phyloP scores from a whole-genome alignment of 2,888 invertebrate species.

The Apotomis capreana region DNA sequence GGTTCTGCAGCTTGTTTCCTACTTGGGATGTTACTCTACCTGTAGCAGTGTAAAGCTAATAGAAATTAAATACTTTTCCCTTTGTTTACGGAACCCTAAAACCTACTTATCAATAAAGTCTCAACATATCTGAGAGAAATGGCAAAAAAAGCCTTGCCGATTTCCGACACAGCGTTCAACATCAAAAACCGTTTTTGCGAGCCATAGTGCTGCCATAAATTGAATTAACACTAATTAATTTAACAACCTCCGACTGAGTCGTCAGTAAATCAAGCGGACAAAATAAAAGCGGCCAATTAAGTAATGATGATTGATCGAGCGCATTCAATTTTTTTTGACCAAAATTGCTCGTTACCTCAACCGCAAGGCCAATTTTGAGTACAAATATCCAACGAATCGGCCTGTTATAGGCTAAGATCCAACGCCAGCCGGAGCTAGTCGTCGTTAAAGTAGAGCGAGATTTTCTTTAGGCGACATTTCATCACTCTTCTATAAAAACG shows the following conservation, averaged over 20 bases:
- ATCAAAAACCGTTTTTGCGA: background rate
- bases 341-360: constrained; percentile 30
- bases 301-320: constrained; percentile 45
- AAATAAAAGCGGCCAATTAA: constrained; percentile 44
- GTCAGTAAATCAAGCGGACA: constrained; percentile 19
- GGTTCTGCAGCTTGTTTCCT: too few relatives aligned
- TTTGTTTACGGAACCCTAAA: too few relatives aligned
- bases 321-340: constrained; percentile 36
- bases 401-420: background rate
- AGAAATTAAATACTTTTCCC: too few relatives aligned
- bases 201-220: constrained; percentile 3
- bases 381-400: constrained; percentile 24
- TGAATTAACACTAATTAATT: constrained; percentile 33
- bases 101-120: too few relatives aligned
- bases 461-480: too few relatives aligned
- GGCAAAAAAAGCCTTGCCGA: background rate
- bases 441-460: too few relatives aligned
- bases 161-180: background rate
- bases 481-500: too few relatives aligned
- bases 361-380: constrained; percentile 43
- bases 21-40: too few relatives aligned
- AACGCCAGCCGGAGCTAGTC: too few relatives aligned
- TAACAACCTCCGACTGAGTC: constrained; percentile 10
- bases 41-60: too few relatives aligned
- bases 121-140: background rate